Percentiles rank a stretch among this genome's conserved stretches.
These are phyloP conservation scores for Manis crassicaudata DNA, from an alignment of 2,797 vertebrate species.

Conservation along the genomic window DNA sequence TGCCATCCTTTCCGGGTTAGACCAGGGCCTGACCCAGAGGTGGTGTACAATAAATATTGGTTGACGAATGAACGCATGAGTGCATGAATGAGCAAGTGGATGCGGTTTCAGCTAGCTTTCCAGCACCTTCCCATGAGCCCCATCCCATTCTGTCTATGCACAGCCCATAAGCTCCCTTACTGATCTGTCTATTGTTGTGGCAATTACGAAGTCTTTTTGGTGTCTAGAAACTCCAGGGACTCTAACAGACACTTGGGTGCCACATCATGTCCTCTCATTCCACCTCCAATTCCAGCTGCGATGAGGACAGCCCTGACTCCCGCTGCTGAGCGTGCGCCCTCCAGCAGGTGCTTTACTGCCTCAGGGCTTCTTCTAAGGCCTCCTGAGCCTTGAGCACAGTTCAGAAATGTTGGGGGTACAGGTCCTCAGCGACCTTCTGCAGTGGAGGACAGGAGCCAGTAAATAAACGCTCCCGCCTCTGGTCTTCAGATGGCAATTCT, in stretches of 20 bases:
- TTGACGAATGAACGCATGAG: background rate
- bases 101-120: background rate
- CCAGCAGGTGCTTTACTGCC: background rate
- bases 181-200: background rate
- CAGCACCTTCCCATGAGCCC: background rate
- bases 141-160: background rate
- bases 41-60: background rate
- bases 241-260: background rate
- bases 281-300: background rate
- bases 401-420: background rate
- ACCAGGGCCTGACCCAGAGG: background rate
- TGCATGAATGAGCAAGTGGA: background rate
- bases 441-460: accelerated
- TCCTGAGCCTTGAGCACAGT: background rate
- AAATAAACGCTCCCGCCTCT: accelerated
- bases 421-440: background rate
- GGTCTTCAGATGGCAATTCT: background rate
- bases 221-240: background rate
- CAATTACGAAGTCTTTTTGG: background rate
- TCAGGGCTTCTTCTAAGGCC: accelerated
- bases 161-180: background rate
- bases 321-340: no score
- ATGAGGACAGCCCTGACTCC: background rate
- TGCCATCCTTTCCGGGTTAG: background rate
- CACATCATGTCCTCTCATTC: accelerated